Base-by-base conservation (phyloP, 2,888 invertebrate genomes). In the Chrysotoxum bicinctum region DNA sequence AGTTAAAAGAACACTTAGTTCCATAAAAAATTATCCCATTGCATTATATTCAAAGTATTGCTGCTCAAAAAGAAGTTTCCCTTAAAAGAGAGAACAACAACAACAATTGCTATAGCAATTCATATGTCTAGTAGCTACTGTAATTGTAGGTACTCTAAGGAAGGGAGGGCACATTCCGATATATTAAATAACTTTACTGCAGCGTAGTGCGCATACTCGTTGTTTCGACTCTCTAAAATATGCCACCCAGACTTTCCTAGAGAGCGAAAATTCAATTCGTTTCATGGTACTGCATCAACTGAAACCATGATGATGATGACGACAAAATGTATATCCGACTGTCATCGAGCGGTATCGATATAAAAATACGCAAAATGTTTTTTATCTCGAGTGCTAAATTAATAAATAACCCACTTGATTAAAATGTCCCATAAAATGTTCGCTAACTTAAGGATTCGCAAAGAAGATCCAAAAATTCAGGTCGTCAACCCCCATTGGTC, bases 241-340 rank as follows among this genome's bases (percentile, higher is more conserved):
- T 37, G 21, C 74, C 58, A 35, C 68, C 58, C 16, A 64, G 35
- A 50, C 64, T 66, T 37, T 50, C 58, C 32, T 66, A 75, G 75
- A 84, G 79, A 84, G 79, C 30, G 43, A 66, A 66, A 70, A 30
- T 72, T 84, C 69, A 50, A 75, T 84, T 80, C 52, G 70, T 43
- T 68, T 68, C 50, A 21, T 80, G 84, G 84, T 80, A 80, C 80
- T 84, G 84, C 84, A 84, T 75, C 80, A 84, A 80, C 80, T 32
- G 60, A 80, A 84, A 72, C 68, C 19, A 62, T 62, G 62, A 62
- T 62, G 60, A 84, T 45, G 54, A 82, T 80, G 80, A 80, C 52
- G 80, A 84, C 66, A 70, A 75, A 58, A 79, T 72, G 70, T 73
- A 64, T 30, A 37, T 64, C 74, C 45, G 52, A 54, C 75, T 79